phyloP scores from a whole-genome alignment of 2,888 invertebrate species.

The Ophraella communa region DNA sequence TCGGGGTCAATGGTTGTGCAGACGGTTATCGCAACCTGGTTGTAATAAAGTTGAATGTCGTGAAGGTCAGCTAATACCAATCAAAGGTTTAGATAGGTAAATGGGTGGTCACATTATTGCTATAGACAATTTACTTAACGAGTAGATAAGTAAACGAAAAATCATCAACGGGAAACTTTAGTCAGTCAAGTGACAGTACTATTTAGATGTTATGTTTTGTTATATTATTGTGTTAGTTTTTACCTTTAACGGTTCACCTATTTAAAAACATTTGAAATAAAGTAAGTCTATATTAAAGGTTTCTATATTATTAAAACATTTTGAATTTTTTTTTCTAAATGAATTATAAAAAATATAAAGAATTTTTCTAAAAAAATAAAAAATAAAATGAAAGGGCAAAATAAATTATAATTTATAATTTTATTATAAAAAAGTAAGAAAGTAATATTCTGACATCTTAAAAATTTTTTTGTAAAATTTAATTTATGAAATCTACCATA shows the following conservation, averaged over 20 bases:
- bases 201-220: background rate
- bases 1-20: background rate
- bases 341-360: no score
- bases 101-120: constrained; percentile 31
- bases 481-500: no score
- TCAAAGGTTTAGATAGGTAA: constrained; percentile 32
- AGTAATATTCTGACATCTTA: no score
- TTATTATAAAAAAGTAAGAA: no score
- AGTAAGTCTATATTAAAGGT: background rate
- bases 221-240: background rate
- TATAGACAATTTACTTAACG: constrained; percentile 7
- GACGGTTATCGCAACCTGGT: background rate
- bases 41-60: constrained; percentile 15
- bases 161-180: constrained; percentile 3
- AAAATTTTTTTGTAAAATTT: no score
- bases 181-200: constrained; percentile 8
- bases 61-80: constrained; percentile 32
- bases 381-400: no score
- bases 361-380: no score
- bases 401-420: no score
- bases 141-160: background rate
- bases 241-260: background rate
- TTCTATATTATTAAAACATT: background rate
- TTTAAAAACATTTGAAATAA: background rate
- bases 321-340: background rate